Conservation (phyloP, 2,113 vertebrate genomes). For the Planiliza haematocheilus region DNA sequence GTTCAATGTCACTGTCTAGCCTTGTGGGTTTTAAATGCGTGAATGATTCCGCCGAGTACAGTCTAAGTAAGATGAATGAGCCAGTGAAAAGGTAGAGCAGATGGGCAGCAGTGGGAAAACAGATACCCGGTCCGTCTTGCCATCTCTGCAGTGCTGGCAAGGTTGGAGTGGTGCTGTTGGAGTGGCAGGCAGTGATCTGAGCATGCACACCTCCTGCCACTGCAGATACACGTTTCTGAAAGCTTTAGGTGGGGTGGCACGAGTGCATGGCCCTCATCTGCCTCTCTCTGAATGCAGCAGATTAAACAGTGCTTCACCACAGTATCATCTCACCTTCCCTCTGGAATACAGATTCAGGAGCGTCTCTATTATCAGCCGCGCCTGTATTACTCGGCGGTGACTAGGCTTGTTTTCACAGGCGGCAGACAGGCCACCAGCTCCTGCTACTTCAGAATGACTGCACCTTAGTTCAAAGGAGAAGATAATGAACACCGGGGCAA, state of each 20-base stretch:
- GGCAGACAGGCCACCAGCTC: constrained; percentile 34
- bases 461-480: constrained; percentile 19
- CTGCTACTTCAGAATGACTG: constrained; percentile 40
- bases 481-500: constrained; percentile 27
- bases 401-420: constrained; percentile 46
- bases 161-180: constrained; percentile 38
- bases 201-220: constrained; percentile 46
- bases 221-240: constrained; percentile 47
- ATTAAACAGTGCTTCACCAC: constrained; percentile 25
- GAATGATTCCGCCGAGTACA: constrained; percentile 6
- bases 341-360: constrained; percentile 54
- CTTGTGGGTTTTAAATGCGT: constrained; percentile 15
- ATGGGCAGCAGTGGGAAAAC: constrained; percentile 39
- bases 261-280: constrained; percentile 26
- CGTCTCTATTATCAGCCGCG: constrained; percentile 34
- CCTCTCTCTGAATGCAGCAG: constrained; percentile 41
- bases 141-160: constrained; percentile 62
- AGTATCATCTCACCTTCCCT: constrained; percentile 50
- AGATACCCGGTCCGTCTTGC: constrained; percentile 18
- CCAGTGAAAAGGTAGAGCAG: constrained; percentile 51
- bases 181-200: constrained; percentile 51
- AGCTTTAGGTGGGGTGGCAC: constrained; percentile 40
- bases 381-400: constrained; percentile 56
- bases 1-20: constrained; percentile 25
- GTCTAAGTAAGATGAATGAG: constrained; percentile 62